These are phyloP conservation scores for Pseudorhiza aurosa DNA, from an alignment of 30 jellyfish, hydroid and myxozoan species.

Conservation along the genomic window DNA sequence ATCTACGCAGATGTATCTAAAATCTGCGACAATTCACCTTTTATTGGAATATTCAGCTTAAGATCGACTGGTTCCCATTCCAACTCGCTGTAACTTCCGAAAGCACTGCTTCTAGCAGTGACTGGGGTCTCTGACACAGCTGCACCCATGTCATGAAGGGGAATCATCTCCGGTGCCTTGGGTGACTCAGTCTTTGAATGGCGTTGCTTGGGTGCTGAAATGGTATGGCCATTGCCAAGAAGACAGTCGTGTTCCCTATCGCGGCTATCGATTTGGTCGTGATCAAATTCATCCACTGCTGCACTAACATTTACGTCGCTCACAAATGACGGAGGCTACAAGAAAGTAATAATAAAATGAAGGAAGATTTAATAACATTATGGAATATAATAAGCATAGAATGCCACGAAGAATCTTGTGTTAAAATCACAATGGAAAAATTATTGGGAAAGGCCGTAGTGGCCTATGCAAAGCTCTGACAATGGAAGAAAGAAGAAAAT, in stretches of 20 bases:
- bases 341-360: too few relatives aligned
- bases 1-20: slow-evolving; percentile 12
- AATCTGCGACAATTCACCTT: slow-evolving; percentile 21
- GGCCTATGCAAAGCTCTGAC: too few relatives aligned
- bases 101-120: slow-evolving; percentile 46
- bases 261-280: neutral
- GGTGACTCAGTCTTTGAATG: slow-evolving; percentile 4
- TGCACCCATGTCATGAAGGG: slow-evolving; percentile 37
- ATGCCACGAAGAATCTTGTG: too few relatives aligned
- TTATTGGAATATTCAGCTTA: slow-evolving; percentile 20
- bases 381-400: too few relatives aligned
- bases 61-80: slow-evolving; percentile 84
- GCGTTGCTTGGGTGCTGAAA: neutral
- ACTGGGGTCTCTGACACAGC: slow-evolving; percentile 48
- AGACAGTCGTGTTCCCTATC: slow-evolving; percentile 23
- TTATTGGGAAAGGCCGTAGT: too few relatives aligned
- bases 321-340: slow-evolving; percentile 18
- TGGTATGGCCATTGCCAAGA: slow-evolving; percentile 54
- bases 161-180: slow-evolving; percentile 37
- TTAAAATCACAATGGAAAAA: too few relatives aligned
- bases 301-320: slow-evolving; percentile 12
- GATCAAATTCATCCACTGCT: neutral
- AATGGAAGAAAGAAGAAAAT: too few relatives aligned
- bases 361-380: too few relatives aligned
- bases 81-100: slow-evolving; percentile 55